Evolutionary conservation across 2,797 vertebrate species (phyloP).

Genomic region (Urosaurus nigricauda): DNA sequence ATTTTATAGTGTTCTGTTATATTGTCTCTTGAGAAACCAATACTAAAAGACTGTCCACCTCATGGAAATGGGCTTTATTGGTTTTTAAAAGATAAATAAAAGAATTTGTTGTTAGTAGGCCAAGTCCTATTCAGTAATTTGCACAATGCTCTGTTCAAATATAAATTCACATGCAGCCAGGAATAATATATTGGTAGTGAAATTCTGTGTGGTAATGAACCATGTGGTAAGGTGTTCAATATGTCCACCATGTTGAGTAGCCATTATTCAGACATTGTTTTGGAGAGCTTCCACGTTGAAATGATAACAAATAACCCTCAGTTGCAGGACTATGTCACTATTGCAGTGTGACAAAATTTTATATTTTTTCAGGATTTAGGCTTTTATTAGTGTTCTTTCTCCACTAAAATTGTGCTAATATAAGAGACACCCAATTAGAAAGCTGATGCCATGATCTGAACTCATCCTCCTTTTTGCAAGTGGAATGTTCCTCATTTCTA

Average conservation of each 20-base stretch:
- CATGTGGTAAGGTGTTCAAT: neutral
- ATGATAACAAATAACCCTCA: neutral
- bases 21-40: neutral
- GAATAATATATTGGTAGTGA: neutral
- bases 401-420: neutral
- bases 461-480: neutral
- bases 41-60: neutral
- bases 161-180: neutral
- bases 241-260: neutral
- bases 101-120: neutral
- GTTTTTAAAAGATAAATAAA: neutral
- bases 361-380: neutral
- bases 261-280: neutral
- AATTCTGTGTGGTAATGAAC: neutral
- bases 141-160: slow-evolving; percentile 2
- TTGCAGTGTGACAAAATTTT: neutral
- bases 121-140: neutral
- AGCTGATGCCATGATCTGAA: neutral
- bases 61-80: neutral
- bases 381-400: neutral
- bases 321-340: neutral
- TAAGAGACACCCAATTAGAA: neutral
- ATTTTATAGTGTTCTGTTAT: too few species aligned
- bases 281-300: neutral
- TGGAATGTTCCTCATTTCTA: neutral